These are phyloP conservation scores for Trinorchestia longiramus DNA, from an alignment of 1,140 invertebrate genomes.

Conservation along the genomic window DNA sequence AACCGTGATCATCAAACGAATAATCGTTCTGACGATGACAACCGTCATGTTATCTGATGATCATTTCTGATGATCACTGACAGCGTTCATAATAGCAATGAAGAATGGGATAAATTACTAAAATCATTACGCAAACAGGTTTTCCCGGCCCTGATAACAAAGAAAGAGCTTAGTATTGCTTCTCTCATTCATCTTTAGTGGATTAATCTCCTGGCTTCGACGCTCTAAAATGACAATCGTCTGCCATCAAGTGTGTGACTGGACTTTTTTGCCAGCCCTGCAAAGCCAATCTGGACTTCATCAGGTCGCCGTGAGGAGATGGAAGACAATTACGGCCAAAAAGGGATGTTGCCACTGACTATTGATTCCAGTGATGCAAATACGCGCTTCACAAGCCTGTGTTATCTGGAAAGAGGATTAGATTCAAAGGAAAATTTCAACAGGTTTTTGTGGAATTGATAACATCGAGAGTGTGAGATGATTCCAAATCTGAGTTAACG, in stretches of 20 bases:
- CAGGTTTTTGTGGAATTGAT: neutral
- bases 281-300: conserved; percentile 6
- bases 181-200: neutral
- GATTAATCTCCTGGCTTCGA: neutral
- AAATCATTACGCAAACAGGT: too few species aligned
- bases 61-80: too few species aligned
- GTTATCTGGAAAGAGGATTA: neutral
- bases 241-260: neutral
- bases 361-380: neutral
- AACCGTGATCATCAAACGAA: too few species aligned
- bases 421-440: neutral
- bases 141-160: too few species aligned
- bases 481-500: neutral
- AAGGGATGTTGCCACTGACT: neutral
- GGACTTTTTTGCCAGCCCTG: neutral
- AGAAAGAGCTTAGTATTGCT: too few species aligned
- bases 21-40: too few species aligned
- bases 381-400: neutral
- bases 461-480: neutral
- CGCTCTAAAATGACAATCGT: neutral
- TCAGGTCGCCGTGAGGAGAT: neutral
- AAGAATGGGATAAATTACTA: too few species aligned
- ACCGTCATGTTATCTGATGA: too few species aligned
- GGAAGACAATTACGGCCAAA: neutral
- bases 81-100: neutral